Evolutionary conservation across 2,113 vertebrate genomes (phyloP).

Genomic region (Sminthopsis crassicaudata): DNA sequence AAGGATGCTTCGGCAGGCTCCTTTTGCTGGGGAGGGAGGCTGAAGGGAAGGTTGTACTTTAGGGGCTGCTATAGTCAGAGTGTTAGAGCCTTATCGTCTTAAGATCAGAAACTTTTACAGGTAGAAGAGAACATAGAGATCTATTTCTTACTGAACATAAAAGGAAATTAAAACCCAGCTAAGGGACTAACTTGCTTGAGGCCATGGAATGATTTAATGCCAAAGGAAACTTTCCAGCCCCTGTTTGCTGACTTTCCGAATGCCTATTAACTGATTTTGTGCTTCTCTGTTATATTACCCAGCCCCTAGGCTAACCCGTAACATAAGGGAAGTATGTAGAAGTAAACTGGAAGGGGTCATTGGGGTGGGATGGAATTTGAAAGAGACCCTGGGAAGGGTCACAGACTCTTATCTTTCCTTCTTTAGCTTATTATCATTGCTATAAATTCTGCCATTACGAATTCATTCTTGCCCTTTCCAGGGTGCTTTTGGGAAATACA

Average conservation of each 20-base stretch:
- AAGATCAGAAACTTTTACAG: not conserved
- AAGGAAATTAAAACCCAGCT: not conserved
- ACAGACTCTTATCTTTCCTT: not conserved
- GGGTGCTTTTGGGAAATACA: not conserved
- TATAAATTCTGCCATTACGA: not conserved
- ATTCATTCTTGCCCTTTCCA: not conserved
- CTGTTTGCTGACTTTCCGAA: not conserved
- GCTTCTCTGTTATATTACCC: not conserved
- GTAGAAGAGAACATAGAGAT: not conserved
- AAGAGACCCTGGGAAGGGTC: not conserved
- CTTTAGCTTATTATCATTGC: not conserved
- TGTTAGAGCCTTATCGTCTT: not conserved
- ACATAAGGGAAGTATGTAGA: not conserved
- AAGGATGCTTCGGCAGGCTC: not conserved
- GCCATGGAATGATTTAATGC: not conserved
- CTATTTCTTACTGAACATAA: not conserved
- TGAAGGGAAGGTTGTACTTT: not conserved
- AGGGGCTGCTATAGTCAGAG: not conserved
- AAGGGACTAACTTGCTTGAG: not conserved
- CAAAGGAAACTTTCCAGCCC: not conserved
- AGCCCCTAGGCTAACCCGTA: not conserved
- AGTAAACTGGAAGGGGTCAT: not conserved
- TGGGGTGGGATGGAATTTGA: not conserved
- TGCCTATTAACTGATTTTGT: not conserved
- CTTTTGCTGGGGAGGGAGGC: not conserved